These are phyloP conservation scores for Diarsia rubi DNA, from an alignment of 2,888 invertebrate species.

Conservation along the genomic window DNA sequence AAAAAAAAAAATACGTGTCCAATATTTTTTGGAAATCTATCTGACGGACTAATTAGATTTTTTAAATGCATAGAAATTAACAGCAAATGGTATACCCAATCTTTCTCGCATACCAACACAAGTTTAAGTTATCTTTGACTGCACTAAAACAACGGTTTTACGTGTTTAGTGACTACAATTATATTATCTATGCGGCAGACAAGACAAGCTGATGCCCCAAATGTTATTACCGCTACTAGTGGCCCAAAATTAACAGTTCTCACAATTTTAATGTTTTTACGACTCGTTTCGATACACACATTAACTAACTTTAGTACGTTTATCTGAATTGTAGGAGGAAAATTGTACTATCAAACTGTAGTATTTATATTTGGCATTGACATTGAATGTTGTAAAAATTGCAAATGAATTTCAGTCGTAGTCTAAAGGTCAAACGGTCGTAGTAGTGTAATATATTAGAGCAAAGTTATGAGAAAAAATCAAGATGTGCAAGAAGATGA, in stretches of 20 bases:
- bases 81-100: not conserved
- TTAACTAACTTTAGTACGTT: constrained; percentile 2
- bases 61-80: not conserved
- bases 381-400: constrained; percentile 21
- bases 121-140: not conserved
- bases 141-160: constrained; percentile 25
- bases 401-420: not conserved
- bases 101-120: not conserved
- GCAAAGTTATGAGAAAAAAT: not conserved
- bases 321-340: constrained; percentile 40
- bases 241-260: constrained; percentile 45
- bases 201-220: constrained; percentile 20
- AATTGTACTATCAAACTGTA: constrained; percentile 15
- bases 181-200: constrained; percentile 42
- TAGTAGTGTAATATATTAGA: not conserved
- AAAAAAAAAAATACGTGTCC: too few relatives aligned
- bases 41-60: too few relatives aligned
- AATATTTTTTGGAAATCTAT: too few relatives aligned
- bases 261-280: constrained; percentile 29
- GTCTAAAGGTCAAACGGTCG: not conserved
- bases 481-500: not conserved
- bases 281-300: constrained; percentile 3
- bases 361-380: constrained; percentile 38
- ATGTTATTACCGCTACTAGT: constrained; percentile 25
- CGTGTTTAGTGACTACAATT: constrained; percentile 31